phyloP scores from a whole-genome alignment of 53 echinoderm and acorn worm species.

The Stichopus horrens region DNA sequence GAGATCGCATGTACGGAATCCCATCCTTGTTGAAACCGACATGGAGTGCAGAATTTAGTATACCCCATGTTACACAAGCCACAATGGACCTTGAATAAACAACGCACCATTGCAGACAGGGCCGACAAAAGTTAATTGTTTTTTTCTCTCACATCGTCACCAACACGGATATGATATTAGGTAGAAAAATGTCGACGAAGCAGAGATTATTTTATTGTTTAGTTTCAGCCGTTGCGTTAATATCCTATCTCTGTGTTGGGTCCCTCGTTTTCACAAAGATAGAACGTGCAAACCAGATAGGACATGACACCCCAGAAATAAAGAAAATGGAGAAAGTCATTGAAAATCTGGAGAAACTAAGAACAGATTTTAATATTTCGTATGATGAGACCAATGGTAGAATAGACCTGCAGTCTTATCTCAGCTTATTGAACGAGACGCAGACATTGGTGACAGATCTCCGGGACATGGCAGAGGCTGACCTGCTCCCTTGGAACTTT shows the following conservation, averaged over 20 bases:
- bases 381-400: no score
- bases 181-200: not conserved
- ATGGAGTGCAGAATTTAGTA: no score
- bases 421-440: not conserved
- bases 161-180: not conserved
- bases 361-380: not conserved
- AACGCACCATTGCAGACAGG: no score
- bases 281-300: not conserved
- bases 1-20: no score
- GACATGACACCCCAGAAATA: not conserved
- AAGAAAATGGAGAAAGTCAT: not conserved
- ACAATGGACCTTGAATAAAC: no score
- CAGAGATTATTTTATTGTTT: not conserved
- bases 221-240: not conserved
- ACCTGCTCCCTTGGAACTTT: constrained; percentile 6
- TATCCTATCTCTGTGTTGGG: not conserved
- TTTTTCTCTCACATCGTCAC: no score
- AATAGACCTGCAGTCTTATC: not conserved
- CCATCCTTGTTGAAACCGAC: no score
- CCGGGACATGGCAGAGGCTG: not conserved
- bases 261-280: not conserved
- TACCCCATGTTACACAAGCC: no score
- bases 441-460: not conserved
- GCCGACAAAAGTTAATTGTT: no score
- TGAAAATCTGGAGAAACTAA: not conserved